Conservation (phyloP, 2,797 vertebrate species). For the Neosilurus hyrtlii region DNA sequence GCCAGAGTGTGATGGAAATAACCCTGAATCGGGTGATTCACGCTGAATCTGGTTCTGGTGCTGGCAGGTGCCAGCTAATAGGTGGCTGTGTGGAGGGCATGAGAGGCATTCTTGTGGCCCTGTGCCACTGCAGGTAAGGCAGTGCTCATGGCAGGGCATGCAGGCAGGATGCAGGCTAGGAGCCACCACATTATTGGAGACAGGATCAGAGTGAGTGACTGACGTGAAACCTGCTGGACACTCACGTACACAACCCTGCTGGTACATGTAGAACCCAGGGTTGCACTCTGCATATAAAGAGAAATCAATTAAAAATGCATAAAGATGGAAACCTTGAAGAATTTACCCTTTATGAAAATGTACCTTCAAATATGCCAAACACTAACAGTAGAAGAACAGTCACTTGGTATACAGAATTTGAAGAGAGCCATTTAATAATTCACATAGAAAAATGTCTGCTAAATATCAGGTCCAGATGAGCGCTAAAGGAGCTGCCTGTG, state of each 20-base stretch:
- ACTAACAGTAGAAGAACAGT: neutral
- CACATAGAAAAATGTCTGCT: neutral
- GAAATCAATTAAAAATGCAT: neutral
- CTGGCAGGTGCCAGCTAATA: conserved; percentile 77
- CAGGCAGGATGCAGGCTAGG: conserved; percentile 77
- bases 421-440: neutral
- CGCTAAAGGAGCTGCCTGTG: neutral
- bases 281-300: conserved; percentile 79
- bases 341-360: neutral
- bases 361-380: neutral
- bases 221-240: conserved; percentile 82
- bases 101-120: conserved; percentile 81
- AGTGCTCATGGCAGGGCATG: conserved; percentile 82
- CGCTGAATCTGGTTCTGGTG: conserved; percentile 88
- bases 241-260: conserved; percentile 84
- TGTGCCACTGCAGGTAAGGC: conserved; percentile 83
- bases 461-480: neutral
- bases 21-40: conserved; percentile 76
- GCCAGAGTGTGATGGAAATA: conserved; percentile 50
- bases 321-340: neutral
- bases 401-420: neutral
- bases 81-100: conserved; percentile 84
- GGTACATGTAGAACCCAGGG: conserved; percentile 85
- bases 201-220: conserved; percentile 70
- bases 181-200: conserved; percentile 76